These are phyloP conservation scores for Aphelenchoides avenae DNA, from an alignment of 1,140 invertebrate species.

Conservation along the genomic window DNA sequence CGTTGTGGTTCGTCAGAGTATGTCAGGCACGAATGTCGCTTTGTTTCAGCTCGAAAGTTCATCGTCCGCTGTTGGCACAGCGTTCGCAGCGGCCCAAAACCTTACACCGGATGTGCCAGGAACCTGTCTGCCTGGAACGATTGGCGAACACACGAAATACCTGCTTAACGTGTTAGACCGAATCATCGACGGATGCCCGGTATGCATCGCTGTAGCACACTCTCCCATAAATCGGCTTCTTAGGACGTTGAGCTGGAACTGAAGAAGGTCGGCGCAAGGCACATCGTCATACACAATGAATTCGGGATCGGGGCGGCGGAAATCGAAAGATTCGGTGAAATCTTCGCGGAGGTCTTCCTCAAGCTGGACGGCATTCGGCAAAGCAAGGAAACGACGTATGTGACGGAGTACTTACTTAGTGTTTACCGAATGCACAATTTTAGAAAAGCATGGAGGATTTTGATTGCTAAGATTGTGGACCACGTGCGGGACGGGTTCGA, in stretches of 20 bases:
- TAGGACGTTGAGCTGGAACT: conserved; percentile 30
- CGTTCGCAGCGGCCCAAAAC: neutral
- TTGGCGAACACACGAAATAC: conserved; percentile 10
- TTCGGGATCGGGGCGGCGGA: conserved; percentile 24
- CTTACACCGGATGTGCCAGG: neutral
- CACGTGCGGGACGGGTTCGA: conserved; percentile 32
- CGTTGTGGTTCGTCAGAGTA: neutral
- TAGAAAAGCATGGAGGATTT: conserved; percentile 23
- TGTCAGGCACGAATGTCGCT: neutral
- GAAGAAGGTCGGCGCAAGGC: conserved; percentile 25
- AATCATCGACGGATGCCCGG: conserved; percentile 16
- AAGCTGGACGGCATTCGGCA: conserved; percentile 34
- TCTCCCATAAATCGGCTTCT: no score
- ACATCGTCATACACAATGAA: conserved; percentile 27
- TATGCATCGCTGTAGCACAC: no score
- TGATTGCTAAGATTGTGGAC: conserved; percentile 31
- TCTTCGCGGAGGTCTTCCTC: conserved; percentile 28
- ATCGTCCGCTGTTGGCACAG: neutral
- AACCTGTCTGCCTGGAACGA: neutral
- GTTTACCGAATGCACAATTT: conserved; percentile 8
- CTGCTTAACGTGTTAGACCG: conserved; percentile 8
- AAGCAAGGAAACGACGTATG: conserved; percentile 30
- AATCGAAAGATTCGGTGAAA: conserved; percentile 28
- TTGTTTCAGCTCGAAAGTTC: conserved; percentile 2
- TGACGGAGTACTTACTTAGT: neutral